Conservation (phyloP, 2,797 vertebrate species). For the Phrynocephalus vlangalii region DNA sequence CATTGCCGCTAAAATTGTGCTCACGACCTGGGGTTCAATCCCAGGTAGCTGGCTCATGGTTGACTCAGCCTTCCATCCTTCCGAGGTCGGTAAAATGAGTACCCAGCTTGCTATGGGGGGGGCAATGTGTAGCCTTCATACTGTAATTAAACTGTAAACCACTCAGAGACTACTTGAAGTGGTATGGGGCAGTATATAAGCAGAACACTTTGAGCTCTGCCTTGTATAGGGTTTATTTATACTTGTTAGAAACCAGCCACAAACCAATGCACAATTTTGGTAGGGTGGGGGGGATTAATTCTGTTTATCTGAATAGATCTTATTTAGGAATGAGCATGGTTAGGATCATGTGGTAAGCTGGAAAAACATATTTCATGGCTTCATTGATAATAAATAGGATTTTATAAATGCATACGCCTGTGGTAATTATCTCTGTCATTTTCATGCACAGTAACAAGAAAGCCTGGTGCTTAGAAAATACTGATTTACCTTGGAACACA, state of each 20-base stretch:
- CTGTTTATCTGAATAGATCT: not conserved
- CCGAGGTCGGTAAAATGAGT: no score
- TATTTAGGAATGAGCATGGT: not conserved
- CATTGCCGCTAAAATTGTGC: no score
- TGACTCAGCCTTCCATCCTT: no score
- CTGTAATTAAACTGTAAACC: no score
- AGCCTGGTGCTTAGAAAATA: conserved; percentile 40
- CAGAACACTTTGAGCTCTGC: not conserved
- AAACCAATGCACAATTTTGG: not conserved
- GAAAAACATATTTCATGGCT: not conserved
- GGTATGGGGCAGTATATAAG: no score
- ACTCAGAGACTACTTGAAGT: no score
- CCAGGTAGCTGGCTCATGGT: no score
- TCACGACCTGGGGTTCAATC: no score
- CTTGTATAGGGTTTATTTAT: not conserved
- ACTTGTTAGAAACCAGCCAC: conserved; percentile 16
- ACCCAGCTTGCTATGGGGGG: no score
- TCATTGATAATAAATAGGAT: not conserved
- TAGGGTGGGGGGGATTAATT: not conserved
- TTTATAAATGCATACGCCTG: not conserved
- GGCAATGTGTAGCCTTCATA: no score
- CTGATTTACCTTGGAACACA: conserved; percentile 35
- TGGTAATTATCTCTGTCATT: not conserved
- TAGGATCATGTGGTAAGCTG: not conserved
- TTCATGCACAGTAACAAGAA: not conserved